These are phyloP conservation scores for Creontiades dilutus DNA, from an alignment of 2,888 invertebrate species.

Conservation along the genomic window DNA sequence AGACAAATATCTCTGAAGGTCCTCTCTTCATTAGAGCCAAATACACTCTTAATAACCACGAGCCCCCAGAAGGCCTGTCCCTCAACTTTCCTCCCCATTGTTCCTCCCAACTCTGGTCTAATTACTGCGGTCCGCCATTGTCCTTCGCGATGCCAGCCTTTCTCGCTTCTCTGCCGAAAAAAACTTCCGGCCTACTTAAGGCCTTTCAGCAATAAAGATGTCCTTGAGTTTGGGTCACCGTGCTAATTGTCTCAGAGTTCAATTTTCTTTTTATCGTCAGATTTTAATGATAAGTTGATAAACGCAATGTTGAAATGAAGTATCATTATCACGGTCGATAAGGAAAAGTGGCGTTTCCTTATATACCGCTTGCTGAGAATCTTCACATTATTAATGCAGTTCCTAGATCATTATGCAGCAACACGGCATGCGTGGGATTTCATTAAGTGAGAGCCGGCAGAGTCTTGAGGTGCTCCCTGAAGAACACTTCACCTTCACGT, in stretches of 20 bases:
- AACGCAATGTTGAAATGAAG: too few species aligned
- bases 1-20: neutral
- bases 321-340: too few species aligned
- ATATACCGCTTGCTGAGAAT: too few species aligned
- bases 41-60: conserved; percentile 58
- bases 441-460: too few species aligned
- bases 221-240: conserved; percentile 33
- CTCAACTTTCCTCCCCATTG: conserved; percentile 67
- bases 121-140: conserved; percentile 59
- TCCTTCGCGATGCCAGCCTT: neutral
- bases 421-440: too few species aligned
- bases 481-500: too few species aligned
- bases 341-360: too few species aligned
- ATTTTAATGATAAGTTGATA: too few species aligned
- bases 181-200: conserved; percentile 40
- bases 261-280: neutral
- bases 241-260: conserved; percentile 17
- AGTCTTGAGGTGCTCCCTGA: too few species aligned
- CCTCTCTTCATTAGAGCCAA: conserved; percentile 59
- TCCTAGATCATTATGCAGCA: too few species aligned
- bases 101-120: conserved; percentile 41
- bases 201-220: conserved; percentile 48
- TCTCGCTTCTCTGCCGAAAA: neutral
- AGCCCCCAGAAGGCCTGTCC: conserved; percentile 30
- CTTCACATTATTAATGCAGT: too few species aligned